phyloP scores from a whole-genome alignment of 2,888 invertebrate species.

The Drosophila aldrichi region DNA sequence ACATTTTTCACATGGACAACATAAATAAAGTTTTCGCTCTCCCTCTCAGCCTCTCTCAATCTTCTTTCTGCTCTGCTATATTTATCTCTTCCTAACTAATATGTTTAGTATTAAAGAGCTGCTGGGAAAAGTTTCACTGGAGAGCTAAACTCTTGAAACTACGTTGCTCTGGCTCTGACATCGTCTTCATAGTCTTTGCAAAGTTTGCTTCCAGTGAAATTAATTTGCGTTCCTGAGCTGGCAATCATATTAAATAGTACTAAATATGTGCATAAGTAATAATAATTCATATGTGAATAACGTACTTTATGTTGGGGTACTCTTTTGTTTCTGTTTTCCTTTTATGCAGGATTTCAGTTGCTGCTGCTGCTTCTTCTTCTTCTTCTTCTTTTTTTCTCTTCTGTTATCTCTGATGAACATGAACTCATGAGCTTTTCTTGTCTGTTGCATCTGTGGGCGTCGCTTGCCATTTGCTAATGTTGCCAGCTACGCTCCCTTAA shows the following conservation, averaged over 20 bases:
- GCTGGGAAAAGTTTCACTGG: not conserved
- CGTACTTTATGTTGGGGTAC: conserved; percentile 2
- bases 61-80: not conserved
- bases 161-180: not conserved
- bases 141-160: not conserved
- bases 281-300: conserved; percentile 4
- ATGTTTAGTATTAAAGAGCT: not conserved
- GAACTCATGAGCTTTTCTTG: conserved; percentile 39
- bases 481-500: conserved; percentile 10
- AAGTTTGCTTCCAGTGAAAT: not conserved
- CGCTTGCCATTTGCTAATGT: conserved; percentile 50
- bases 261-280: conserved; percentile 16
- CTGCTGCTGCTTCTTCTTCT: not conserved
- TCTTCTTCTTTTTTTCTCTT: not conserved
- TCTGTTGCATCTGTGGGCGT: conserved; percentile 51
- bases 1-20: not conserved
- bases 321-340: not conserved
- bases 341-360: conserved; percentile 3
- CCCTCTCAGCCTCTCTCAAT: too few species aligned
- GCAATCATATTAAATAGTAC: not conserved
- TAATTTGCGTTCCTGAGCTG: not conserved
- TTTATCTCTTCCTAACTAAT: not conserved
- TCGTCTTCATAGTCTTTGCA: too few species aligned
- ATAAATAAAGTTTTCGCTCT: not conserved
- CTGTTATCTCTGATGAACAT: conserved; percentile 15